Conservation (phyloP, 2,797 vertebrate species). For the Hyperoplus lanceolatus region DNA sequence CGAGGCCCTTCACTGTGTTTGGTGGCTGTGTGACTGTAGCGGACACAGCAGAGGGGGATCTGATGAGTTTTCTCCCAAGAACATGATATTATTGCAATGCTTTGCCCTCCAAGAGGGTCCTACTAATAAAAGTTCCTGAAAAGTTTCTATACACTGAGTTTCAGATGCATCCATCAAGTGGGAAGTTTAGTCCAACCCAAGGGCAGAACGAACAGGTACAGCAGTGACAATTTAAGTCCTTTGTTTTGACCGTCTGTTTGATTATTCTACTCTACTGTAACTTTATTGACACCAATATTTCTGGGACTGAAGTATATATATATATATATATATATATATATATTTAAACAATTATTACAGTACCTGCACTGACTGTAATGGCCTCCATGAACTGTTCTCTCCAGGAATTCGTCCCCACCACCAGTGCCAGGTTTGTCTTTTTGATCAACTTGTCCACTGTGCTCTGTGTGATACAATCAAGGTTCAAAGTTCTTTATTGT, state of each 20-base stretch:
- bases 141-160: neutral
- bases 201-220: too few relatives aligned
- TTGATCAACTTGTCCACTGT: constrained; percentile 99
- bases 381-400: constrained; percentile 99
- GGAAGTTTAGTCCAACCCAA: too few relatives aligned
- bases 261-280: too few relatives aligned
- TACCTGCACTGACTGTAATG: constrained; percentile 98
- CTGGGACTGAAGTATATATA: too few relatives aligned
- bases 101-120: neutral
- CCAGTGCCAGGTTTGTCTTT: constrained; percentile 98
- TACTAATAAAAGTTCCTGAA: constrained; percentile 15
- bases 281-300: too few relatives aligned
- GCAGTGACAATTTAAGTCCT: too few relatives aligned
- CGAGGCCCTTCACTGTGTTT: constrained; percentile 22
- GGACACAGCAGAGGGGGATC: constrained; percentile 16
- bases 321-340: too few relatives aligned
- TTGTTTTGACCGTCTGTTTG: too few relatives aligned
- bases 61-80: constrained; percentile 16
- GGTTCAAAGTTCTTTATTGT: too few relatives aligned
- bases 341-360: constrained; percentile 24
- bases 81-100: constrained; percentile 39
- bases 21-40: constrained; percentile 10
- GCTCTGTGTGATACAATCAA: constrained; percentile 81
- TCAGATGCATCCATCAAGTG: too few relatives aligned
- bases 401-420: constrained; percentile 99